Evolutionary conservation across 1,140 invertebrate species (phyloP), one percentile per base, ranked within the genome.

Genomic region (Drosophila takahashii): DNA sequence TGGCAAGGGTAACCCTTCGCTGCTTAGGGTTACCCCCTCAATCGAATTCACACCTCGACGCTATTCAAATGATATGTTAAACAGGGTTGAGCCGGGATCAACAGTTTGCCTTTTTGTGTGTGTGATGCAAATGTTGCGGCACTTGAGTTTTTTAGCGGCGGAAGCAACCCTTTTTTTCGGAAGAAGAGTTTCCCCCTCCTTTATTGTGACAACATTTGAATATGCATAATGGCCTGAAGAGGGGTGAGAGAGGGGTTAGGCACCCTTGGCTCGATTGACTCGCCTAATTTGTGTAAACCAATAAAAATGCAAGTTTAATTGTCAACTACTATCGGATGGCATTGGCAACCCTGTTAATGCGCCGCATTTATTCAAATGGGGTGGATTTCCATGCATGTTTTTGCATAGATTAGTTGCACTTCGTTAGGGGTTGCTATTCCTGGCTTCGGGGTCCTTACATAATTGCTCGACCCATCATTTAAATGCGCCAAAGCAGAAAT

Each of bases 41-140:
- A 64, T 64, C 39, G 45, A 22, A 32, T 74, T 81, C 57, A 89
- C 80, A 90, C 84, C 85, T 89, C 80, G 56, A 4, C 47, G 85
- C 85, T 80, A 89, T 89, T 89, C 80, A 89, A 89, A 89, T 89
- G 85, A 89, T 77, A 87, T 89, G 83, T 87, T 89, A 89, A 87
- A 89, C 51, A 80, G 66, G 52, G 71, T 56, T 62, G 32, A 39
- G 74, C 62, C 10, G 58, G 58, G 18, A 66, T 78, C 84, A 89
- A 89, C 84, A 89, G 84, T 77, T 89, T 70, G 61, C 59, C 37
- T 52, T 36, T 58, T 61, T 52, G 13, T 15, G 39, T 42, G 45
- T 41, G 26, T 22, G 16, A 51, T 60, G 58, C 54, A 45, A 58
- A 73, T 78, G 65, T 62, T 22, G 15, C 10, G 59, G 18, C 32